Percentiles rank a stretch among this genome's conserved stretches.
Conservation (phyloP, 2,888 invertebrate species). For the Anodontia alba region DNA sequence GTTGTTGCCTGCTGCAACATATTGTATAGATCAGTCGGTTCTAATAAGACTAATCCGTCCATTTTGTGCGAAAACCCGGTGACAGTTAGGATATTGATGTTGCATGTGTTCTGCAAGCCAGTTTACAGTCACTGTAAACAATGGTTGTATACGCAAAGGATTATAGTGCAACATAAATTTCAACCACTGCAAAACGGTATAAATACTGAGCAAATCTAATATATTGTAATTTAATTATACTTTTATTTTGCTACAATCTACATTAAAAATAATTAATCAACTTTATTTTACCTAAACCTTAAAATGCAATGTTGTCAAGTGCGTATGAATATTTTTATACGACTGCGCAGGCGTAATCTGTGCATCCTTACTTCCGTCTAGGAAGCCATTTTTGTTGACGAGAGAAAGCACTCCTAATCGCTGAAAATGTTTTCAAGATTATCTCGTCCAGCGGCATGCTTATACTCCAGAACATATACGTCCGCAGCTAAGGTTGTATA, state of each 20-base stretch:
- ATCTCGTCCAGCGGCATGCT: slow-evolving; percentile 62
- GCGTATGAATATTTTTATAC: slow-evolving; percentile 62
- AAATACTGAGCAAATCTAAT: too few species aligned
- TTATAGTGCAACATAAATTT: slow-evolving; percentile 37
- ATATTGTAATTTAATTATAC: too few species aligned
- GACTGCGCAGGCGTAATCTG: slow-evolving; percentile 3
- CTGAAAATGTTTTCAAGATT: slow-evolving; percentile 74
- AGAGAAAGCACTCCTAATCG: not conserved
- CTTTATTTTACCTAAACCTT: too few species aligned
- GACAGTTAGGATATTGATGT: too few species aligned
- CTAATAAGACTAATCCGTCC: slow-evolving; percentile 78
- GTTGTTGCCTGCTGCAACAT: slow-evolving; percentile 81
- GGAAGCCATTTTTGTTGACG: not conserved
- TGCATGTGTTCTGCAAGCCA: too few species aligned
- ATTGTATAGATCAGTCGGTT: slow-evolving; percentile 83
- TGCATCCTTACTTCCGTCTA: slow-evolving; percentile 26
- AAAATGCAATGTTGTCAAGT: slow-evolving; percentile 63
- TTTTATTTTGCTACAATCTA: too few species aligned
- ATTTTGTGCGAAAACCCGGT: slow-evolving; percentile 57
- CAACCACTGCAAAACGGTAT: too few species aligned
- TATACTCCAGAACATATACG: slow-evolving; percentile 63
- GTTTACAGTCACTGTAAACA: slow-evolving; percentile 49
- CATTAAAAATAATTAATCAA: too few species aligned
- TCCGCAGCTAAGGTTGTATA: slow-evolving; percentile 49
- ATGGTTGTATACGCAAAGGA: slow-evolving; percentile 28